Conservation (phyloP, 2,888 invertebrate species). For the Lepidocyrtoides sp. region DNA sequence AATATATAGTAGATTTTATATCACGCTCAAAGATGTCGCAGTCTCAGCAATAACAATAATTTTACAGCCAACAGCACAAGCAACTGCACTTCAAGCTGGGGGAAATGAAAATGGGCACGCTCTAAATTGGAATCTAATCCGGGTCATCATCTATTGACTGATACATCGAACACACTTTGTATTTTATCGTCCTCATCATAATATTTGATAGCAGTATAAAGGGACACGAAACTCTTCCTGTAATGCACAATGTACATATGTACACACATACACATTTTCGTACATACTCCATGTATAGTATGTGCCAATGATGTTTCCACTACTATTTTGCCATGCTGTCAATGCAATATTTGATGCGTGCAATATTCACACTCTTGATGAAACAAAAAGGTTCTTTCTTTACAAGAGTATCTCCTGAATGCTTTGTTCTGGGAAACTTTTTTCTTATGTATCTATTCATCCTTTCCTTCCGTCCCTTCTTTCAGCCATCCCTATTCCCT, state of each 20-base stretch:
- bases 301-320: background rate
- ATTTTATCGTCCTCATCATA: slow-evolving; percentile 14
- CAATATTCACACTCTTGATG: slow-evolving; percentile 28
- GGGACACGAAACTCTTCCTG: background rate
- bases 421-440: slow-evolving; percentile 15
- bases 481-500: background rate
- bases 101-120: background rate
- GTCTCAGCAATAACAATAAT: slow-evolving; percentile 10
- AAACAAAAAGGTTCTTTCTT: slow-evolving; percentile 12
- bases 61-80: background rate
- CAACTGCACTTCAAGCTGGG: background rate
- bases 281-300: background rate
- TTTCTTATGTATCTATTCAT: slow-evolving; percentile 8
- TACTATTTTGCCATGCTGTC: background rate
- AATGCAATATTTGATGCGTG: background rate
- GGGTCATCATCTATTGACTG: slow-evolving; percentile 52
- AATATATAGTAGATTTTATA: background rate
- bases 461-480: background rate
- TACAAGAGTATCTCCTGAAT: slow-evolving; percentile 2
- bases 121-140: slow-evolving; percentile 62
- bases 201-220: background rate
- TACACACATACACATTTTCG: background rate
- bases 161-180: background rate
- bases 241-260: background rate
- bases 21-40: too few species aligned